Evolutionary conservation across 2,113 vertebrate genomes (phyloP), one percentile per base, ranked within the genome.

Genomic region (Ciconia stormi): DNA sequence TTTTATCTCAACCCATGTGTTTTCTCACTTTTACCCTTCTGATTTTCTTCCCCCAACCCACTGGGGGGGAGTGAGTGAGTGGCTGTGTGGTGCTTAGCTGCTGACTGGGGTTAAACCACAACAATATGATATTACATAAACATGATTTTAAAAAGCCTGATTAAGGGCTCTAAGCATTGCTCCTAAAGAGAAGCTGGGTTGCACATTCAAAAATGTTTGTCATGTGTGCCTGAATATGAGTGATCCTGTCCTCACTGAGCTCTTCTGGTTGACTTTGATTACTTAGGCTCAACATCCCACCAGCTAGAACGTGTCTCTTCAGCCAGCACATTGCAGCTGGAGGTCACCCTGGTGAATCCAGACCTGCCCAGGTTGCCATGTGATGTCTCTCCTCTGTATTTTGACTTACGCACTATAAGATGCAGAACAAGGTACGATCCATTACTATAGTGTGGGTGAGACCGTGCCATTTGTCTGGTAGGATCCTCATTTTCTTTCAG

Each of bases 361-460:
- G 38, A 56, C 30, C 87, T 94, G 81, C 95, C 95, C 59, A 96
- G 87, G 42, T 26, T 98, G 56, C 86, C 34, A 0, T 98, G 98
- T 73, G 97, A 98, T 49, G 55, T 97, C 14, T 66, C 70, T 40
- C 91, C 94, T 73, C 23, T 92, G 17, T n/a, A 49, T 49, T 76
- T 94, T 50, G 52, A 71, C 34, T 56, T 73, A 6, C 16, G 52
- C 36, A 47, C 23, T 8, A 3, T 97, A 84, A 95, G 80, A 87
- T 98, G 98, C 87, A 95, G 88, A 85, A 97, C 97, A 66, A 98
- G 97, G 98, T 98, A 97, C 21, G 85, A 42, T 16, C 46, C 8
- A 3, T 22, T 15, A 8, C 8, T 46, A 4, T 1, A 2, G 16
- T 7, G 38, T 23, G 40, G 22, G 26, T 53, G 56, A 87, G 16